Conservation (phyloP, 2,113 vertebrate genomes). For the Megaceryle torquata region DNA sequence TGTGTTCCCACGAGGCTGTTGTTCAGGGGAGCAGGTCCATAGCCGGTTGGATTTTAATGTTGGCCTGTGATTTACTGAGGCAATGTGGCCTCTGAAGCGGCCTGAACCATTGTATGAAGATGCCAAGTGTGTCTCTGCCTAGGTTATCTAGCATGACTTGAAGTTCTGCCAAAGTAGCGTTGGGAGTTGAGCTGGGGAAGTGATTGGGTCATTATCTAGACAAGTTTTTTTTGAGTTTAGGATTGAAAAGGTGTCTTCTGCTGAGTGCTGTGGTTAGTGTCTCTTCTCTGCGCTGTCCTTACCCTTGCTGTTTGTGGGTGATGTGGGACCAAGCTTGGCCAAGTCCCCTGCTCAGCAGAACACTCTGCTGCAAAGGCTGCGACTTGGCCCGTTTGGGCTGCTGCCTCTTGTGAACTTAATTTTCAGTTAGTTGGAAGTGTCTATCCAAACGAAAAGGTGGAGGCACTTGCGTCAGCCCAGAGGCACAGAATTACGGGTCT, state of each 20-base stretch:
- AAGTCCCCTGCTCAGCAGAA: not conserved
- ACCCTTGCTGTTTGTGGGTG: not conserved
- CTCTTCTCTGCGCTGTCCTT: not conserved
- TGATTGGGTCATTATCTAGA: not conserved
- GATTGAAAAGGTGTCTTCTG: not conserved
- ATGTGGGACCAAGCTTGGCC: not conserved
- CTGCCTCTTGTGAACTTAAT: not conserved
- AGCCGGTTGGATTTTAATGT: not conserved
- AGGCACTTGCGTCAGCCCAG: not conserved
- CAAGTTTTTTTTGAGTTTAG: not conserved
- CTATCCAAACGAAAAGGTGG: not conserved
- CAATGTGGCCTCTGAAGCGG: not conserved
- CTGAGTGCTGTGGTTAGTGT: not conserved
- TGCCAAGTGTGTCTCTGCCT: fast-evolving
- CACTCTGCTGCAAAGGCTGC: not conserved
- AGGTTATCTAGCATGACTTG: not conserved
- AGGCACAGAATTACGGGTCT: not conserved
- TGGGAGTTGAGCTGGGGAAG: not conserved
- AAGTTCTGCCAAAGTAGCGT: not conserved
- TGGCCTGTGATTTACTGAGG: not conserved
- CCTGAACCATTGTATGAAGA: not conserved
- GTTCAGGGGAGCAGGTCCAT: fast-evolving
- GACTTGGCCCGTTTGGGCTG: not conserved
- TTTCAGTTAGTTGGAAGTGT: not conserved
- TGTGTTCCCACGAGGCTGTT: not conserved